A percentile compares a stretch with the other conserved stretches of the same genome.
Evolutionary conservation across 2,797 vertebrate species (phyloP).

Genomic region (Sebastes taczanowskii): DNA sequence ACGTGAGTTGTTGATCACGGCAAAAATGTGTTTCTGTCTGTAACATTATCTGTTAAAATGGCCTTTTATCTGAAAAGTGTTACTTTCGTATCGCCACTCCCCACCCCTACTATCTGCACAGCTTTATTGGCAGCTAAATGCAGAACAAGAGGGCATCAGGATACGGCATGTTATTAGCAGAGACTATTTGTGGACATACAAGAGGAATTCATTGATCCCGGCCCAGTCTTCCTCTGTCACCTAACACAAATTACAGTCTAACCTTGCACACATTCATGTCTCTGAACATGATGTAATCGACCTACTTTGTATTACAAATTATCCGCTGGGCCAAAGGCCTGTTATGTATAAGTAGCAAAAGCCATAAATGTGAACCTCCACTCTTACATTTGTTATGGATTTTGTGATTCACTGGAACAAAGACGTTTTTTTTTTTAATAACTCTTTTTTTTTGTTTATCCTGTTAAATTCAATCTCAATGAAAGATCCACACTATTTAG

Average conservation of each 20-base stretch:
- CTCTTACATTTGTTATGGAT: not conserved
- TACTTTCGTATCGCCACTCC: too few relatives aligned
- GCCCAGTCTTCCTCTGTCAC: not conserved
- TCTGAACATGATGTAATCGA: slow-evolving; percentile 18
- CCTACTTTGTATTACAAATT: slow-evolving; percentile 7
- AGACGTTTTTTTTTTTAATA: not conserved
- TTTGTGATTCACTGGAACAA: not conserved
- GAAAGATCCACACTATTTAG: slow-evolving; percentile 34
- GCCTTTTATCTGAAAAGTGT: too few relatives aligned
- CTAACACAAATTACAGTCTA: slow-evolving; percentile 13
- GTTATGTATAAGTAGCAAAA: not conserved
- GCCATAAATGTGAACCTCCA: not conserved
- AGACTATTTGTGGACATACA: slow-evolving; percentile 31
- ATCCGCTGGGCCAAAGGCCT: not conserved
- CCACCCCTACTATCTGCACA: not conserved
- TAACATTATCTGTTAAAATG: too few relatives aligned
- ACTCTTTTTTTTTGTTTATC: slow-evolving; percentile 1
- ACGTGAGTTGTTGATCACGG: too few relatives aligned
- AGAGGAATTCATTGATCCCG: slow-evolving; percentile 28
- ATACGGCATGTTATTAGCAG: not conserved
- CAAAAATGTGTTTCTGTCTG: too few relatives aligned
- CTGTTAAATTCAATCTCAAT: slow-evolving; percentile 20
- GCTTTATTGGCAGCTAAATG: not conserved
- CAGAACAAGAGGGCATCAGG: not conserved
- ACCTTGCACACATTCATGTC: slow-evolving; percentile 7